Base-by-base conservation (phyloP, 2,888 invertebrate species). In the Rhingia rostrata region DNA sequence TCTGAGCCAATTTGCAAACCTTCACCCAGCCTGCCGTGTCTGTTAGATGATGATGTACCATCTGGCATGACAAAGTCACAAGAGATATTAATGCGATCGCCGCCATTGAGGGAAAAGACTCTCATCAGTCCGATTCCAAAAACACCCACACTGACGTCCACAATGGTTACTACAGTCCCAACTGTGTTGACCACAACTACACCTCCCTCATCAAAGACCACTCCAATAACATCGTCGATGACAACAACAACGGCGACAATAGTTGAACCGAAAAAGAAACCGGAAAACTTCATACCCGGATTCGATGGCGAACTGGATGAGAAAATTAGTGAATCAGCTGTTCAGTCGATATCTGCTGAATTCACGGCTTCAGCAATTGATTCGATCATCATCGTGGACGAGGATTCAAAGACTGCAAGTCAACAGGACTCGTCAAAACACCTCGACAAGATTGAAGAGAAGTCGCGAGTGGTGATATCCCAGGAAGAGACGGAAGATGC, bases 401-500 rank as follows among this genome's bases (percentile, higher is more conserved):
- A 66, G 4, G 91, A 91, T 58, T 89, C 91, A 0, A 91, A 89
- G 88, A 92, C 91, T 7, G 91, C 90, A 86, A 92, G 92, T 9
- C 89, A 90, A 0, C 89, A 91, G 4, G 92, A 90, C 88, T 91
- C 89, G 70, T 91, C 92, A 9, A 87, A 92, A 3, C 74, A 87
- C 0, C 30, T 88, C 56, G 94, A 94, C 63, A 94, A 94, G 88
- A 86, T 91, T 0, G 95, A 96, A 83, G 96, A 96, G 88, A 96
- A 96, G 89, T 95, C 95, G 0, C 93, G 96, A 58, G 96, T 95
- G 7, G 93, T 96, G 0, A 97, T 97, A 88, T 97, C 97, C 0
- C 97, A 97, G 91, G 97, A 97, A 92, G 97, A 97, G 92, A 97
- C 97, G 0, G 97, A 96, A 91, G 97, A 97, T 90, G 97, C 97